Percentiles rank a stretch among this genome's conserved stretches.
These are phyloP conservation scores for Chrysochloris asiatica DNA, from an alignment of 2,113 vertebrate genomes.

Conservation along the genomic window DNA sequence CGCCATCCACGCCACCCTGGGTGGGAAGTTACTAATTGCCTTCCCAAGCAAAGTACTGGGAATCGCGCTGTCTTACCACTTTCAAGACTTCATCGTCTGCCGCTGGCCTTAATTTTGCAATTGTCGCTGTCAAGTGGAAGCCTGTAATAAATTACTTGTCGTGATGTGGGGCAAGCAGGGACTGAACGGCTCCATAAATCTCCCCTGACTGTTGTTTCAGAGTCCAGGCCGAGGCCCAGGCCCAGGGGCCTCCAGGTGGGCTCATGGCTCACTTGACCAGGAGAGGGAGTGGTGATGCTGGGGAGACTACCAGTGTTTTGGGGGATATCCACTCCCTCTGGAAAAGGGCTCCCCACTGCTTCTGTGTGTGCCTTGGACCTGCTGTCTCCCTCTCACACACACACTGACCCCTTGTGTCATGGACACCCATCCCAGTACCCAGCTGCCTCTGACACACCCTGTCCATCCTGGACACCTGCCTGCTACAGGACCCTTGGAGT, in stretches of 20 bases:
- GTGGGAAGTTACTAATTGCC: background rate
- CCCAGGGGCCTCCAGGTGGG: too few relatives aligned
- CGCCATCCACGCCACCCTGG: accelerated
- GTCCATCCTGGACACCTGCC: too few relatives aligned
- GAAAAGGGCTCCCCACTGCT: background rate
- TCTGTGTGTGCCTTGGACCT: background rate
- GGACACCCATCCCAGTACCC: too few relatives aligned
- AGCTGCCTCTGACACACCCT: too few relatives aligned
- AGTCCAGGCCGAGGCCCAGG: accelerated
- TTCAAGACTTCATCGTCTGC: background rate
- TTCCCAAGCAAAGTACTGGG: background rate
- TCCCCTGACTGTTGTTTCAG: background rate
- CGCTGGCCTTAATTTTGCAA: constrained; percentile 26
- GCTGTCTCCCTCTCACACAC: too few relatives aligned
- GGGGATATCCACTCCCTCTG: background rate
- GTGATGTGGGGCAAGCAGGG: background rate
- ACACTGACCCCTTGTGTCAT: too few relatives aligned
- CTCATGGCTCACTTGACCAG: too few relatives aligned
- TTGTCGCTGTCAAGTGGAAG: background rate
- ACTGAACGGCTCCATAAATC: constrained; percentile 2
- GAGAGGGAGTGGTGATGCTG: too few relatives aligned
- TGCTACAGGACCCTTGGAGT: too few relatives aligned
- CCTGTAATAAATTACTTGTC: background rate
- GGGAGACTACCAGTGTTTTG: too few relatives aligned
- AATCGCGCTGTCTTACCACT: background rate